These are phyloP conservation scores for Ceratina calcarata DNA, from an alignment of 1,140 invertebrate species.

Conservation along the genomic window DNA sequence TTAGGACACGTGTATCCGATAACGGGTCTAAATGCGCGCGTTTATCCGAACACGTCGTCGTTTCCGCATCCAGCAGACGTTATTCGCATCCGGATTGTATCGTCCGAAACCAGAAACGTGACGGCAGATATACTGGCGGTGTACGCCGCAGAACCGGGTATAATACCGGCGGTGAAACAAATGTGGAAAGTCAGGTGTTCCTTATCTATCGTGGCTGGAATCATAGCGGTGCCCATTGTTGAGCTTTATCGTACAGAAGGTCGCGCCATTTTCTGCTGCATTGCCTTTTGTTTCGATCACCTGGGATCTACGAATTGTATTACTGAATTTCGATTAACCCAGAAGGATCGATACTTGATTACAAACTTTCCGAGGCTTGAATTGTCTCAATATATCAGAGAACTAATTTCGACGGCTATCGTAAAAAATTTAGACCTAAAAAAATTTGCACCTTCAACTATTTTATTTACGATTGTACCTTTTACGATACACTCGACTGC, in stretches of 20 bases:
- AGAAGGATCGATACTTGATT: not conserved
- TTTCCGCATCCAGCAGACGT: slow-evolving; percentile 27
- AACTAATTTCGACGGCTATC: too few relatives aligned
- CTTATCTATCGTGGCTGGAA: slow-evolving; percentile 33
- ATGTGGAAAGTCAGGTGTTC: slow-evolving; percentile 46
- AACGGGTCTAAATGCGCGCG: slow-evolving; percentile 11
- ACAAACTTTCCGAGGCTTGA: not conserved
- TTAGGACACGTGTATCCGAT: slow-evolving; percentile 40
- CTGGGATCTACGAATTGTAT: not conserved
- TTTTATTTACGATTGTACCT: not conserved
- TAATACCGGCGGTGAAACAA: slow-evolving; percentile 39
- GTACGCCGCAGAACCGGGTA: not conserved
- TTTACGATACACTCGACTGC: not conserved
- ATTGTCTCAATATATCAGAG: not conserved
- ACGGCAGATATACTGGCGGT: not conserved
- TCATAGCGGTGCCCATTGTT: not conserved
- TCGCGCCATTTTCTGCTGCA: slow-evolving; percentile 39
- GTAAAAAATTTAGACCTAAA: too few relatives aligned
- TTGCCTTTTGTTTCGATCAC: slow-evolving; percentile 5
- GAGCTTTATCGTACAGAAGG: slow-evolving; percentile 33
- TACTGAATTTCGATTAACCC: slow-evolving; percentile 6
- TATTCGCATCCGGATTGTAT: slow-evolving; percentile 13
- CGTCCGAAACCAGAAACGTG: not conserved
- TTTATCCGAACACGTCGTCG: slow-evolving; percentile 36
- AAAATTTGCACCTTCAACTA: too few relatives aligned